phyloP scores from a whole-genome alignment of 2,888 invertebrate species.

The Cryptocephalus primarius region DNA sequence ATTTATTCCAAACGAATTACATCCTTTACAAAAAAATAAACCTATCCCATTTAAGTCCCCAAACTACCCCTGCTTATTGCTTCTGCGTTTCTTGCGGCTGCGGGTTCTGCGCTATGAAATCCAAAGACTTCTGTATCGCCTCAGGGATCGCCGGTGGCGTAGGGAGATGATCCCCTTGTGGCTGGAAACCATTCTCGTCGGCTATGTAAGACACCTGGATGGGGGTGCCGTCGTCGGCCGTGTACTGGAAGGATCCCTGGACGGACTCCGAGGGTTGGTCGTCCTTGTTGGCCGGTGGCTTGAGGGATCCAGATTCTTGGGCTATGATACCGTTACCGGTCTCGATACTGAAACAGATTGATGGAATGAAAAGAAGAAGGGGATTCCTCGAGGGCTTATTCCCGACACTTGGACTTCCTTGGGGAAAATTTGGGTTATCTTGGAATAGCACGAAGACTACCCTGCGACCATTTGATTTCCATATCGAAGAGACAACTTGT shows the following conservation, averaged over 20 bases:
- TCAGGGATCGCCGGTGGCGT: conserved; percentile 65
- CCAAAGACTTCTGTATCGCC: not conserved
- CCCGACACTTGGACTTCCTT: not conserved
- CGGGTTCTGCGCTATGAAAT: not conserved
- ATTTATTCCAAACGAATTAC: no score
- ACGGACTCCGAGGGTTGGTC: conserved; percentile 39
- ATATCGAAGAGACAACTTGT: no score
- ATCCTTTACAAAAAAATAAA: no score
- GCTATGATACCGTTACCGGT: conserved; percentile 63
- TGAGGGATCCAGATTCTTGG: conserved; percentile 46
- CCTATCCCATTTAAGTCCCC: no score
- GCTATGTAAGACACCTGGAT: conserved; percentile 53
- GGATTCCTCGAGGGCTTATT: no score
- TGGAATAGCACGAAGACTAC: not conserved
- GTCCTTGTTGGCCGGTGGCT: conserved; percentile 34
- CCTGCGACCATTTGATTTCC: no score
- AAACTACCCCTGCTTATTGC: no score
- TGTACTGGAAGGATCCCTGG: conserved; percentile 57
- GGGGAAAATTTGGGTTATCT: not conserved
- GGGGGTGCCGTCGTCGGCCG: conserved; percentile 53
- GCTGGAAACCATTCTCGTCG: conserved; percentile 60
- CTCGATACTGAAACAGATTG: conserved; percentile 43
- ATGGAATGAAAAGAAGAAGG: no score
- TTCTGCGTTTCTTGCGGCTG: not conserved
- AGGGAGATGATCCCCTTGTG: conserved; percentile 63